Evolutionary conservation across 2,113 vertebrate species (phyloP).

Genomic region (Cairina moschata): DNA sequence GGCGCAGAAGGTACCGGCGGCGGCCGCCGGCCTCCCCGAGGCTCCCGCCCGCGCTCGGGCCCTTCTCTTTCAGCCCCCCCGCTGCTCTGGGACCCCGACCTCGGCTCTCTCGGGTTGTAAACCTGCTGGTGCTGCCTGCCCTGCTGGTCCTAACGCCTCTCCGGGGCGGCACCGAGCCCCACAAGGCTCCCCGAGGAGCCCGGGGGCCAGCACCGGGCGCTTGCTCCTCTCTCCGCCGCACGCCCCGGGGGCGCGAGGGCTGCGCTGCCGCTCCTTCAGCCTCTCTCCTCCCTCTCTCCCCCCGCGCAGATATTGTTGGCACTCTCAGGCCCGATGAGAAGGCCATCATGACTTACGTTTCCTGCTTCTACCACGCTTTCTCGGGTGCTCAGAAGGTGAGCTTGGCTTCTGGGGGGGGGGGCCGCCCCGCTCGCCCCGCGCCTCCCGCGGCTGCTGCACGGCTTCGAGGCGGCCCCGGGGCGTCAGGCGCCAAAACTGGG

Average conservation of each 20-base stretch:
- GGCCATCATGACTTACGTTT: constrained; percentile 99
- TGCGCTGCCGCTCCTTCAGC: constrained; percentile 36
- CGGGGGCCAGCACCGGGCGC: neutral
- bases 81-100: constrained; percentile 31
- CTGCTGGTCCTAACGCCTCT: no score
- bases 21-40: constrained; percentile 49
- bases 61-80: constrained; percentile 68
- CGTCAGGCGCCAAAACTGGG: no score
- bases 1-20: constrained; percentile 96
- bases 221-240: constrained; percentile 38
- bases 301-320: constrained; percentile 93
- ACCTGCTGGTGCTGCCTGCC: neutral
- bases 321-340: constrained; percentile 97
- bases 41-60: constrained; percentile 44
- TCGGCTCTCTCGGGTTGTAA: neutral
- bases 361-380: constrained; percentile 99
- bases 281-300: constrained; percentile 60
- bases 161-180: neutral
- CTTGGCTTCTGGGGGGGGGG: neutral
- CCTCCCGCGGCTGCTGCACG: neutral
- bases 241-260: neutral
- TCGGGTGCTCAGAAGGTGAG: constrained; percentile 97
- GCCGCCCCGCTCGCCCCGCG: neutral
- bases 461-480: neutral
- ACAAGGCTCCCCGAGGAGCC: neutral